A percentile compares a stretch with the other conserved stretches of the same genome.
Conservation (phyloP, 1,140 invertebrate genomes). For the Medauroidea extradentata region DNA sequence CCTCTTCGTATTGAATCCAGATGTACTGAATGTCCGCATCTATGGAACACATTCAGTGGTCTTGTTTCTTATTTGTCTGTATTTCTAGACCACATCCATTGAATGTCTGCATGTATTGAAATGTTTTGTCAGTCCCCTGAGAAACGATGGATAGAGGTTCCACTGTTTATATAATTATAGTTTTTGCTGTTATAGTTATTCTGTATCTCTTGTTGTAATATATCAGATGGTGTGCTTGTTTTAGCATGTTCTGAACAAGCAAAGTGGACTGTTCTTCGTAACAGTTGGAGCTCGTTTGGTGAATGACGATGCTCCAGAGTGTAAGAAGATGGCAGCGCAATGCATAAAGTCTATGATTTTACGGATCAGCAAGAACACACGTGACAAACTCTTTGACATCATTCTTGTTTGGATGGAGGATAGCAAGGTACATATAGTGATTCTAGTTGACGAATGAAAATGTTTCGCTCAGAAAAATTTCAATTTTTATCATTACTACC, state of each 20-base stretch:
- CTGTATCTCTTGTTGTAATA: not conserved
- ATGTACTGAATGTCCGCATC: too few relatives aligned
- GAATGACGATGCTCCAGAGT: constrained; percentile 65
- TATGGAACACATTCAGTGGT: too few relatives aligned
- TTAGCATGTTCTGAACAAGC: constrained; percentile 55
- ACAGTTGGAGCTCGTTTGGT: constrained; percentile 65
- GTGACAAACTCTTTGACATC: constrained; percentile 60
- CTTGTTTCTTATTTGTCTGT: too few relatives aligned
- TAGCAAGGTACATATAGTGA: constrained; percentile 65
- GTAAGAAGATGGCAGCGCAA: constrained; percentile 59
- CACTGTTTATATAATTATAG: too few relatives aligned
- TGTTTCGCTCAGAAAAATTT: too few relatives aligned
- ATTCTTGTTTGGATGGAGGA: constrained; percentile 62
- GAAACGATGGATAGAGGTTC: too few relatives aligned
- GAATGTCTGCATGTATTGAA: too few relatives aligned
- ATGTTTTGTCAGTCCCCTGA: too few relatives aligned
- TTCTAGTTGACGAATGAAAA: too few relatives aligned
- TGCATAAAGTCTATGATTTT: constrained; percentile 60
- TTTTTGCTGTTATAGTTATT: not conserved
- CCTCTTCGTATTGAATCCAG: too few relatives aligned
- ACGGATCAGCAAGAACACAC: constrained; percentile 50
- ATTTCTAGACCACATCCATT: too few relatives aligned
- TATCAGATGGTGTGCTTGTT: constrained; percentile 25
- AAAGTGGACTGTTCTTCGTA: constrained; percentile 66
- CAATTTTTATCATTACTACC: too few relatives aligned